Base-by-base conservation (phyloP, 2,113 vertebrate genomes). In the Nansenia antarctica region DNA sequence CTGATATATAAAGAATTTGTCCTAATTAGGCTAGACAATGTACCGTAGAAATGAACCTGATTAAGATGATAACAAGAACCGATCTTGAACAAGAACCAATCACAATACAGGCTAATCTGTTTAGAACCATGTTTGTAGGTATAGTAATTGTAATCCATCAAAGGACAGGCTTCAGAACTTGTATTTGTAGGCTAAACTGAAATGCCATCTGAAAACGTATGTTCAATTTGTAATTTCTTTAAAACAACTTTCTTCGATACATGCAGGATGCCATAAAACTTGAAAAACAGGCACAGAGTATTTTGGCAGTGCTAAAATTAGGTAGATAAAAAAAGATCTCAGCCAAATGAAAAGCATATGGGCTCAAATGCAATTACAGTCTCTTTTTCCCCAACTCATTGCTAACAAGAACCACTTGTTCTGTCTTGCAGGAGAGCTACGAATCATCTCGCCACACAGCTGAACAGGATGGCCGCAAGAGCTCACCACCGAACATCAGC, bases 351-450 rank as follows among this genome's bases (percentile, higher is more conserved):
- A 87, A 91, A 93, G 86, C 92, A 93, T 83, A 93, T 91, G 91
- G 73, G 65, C 80, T 80, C 76, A 79, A 82, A 89, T 88, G 85
- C 65, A 90, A 87, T 91, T 90, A 90, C 67, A 84, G 86, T 82
- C 49, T 82, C 55, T 85, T 91, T 91, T 88, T 85, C 76, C 42
- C 59, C 15, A 68, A 78, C 82, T 78, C 67, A 70, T 78, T 73
- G 72, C 79, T 87, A 90, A 94, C 90, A 92, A 90, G 89, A 91
- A 87, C 84, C 82, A 82, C 85, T 93, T 93, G 90, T 93, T 86
- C 85, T 84, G 64, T 76, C 77, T 79, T 75, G 58, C 30, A 58
- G 68, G 64, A 24, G 27, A 64, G 66, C 57, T 37, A 65, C 67
- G 62, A 70, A 79, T 82, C 77, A 76, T 83, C 72, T 49, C 62